Percentiles rank a stretch among this genome's conserved stretches.
phyloP scores from a whole-genome alignment of 2,888 invertebrate genomes.

The Orgyia antiqua region DNA sequence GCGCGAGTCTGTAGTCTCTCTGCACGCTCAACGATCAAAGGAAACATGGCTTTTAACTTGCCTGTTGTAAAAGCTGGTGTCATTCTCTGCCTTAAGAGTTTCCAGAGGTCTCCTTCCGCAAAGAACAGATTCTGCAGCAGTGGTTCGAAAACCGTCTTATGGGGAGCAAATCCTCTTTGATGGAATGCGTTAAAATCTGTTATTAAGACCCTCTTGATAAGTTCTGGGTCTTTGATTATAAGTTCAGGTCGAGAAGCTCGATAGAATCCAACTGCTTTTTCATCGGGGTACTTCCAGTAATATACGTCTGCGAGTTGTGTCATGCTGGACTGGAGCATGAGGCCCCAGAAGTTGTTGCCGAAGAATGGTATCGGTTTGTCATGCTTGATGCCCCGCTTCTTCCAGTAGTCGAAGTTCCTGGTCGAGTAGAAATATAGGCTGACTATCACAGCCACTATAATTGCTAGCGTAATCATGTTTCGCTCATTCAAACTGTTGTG shows the following conservation, averaged over 20 bases:
- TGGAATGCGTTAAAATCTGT: conserved; percentile 16
- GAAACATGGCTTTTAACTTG: conserved; percentile 44
- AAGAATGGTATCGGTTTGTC: conserved; percentile 48
- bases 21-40: conserved; percentile 36
- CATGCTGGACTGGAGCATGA: conserved; percentile 1
- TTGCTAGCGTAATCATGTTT: conserved; percentile 2
- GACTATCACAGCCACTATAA: conserved; percentile 1
- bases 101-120: conserved; percentile 41
- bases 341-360: conserved; percentile 38
- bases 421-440: conserved; percentile 46
- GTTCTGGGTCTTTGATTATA: conserved; percentile 16
- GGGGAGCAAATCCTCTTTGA: conserved; percentile 13
- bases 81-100: conserved; percentile 36
- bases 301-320: conserved; percentile 6
- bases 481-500: too few relatives aligned
- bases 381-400: conserved; percentile 51
- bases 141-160: conserved; percentile 18
- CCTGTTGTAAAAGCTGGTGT: conserved; percentile 40
- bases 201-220: conserved; percentile 9
- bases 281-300: conserved; percentile 12
- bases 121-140: conserved; percentile 37
- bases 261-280: conserved; percentile 12
- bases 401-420: conserved; percentile 53
- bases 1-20: conserved; percentile 28
- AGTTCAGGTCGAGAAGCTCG: conserved; percentile 12